These are phyloP conservation scores for Atethmia centrago DNA, from an alignment of 2,888 invertebrate genomes.

Conservation along the genomic window DNA sequence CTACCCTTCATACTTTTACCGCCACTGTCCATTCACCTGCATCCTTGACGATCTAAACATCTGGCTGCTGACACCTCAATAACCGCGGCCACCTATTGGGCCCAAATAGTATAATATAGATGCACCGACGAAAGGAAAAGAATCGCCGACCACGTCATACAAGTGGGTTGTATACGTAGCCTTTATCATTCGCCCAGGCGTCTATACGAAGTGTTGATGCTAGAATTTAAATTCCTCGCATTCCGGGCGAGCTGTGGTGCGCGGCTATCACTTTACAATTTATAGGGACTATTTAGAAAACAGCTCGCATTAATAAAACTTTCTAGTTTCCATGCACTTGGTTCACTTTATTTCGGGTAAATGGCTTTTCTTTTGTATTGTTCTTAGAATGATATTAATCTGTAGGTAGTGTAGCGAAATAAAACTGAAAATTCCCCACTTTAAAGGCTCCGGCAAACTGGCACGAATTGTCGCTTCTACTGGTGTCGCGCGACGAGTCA, in stretches of 20 bases:
- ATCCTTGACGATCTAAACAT: too few relatives aligned
- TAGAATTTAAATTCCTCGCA: slow-evolving; percentile 19
- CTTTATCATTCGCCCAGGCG: slow-evolving; percentile 21
- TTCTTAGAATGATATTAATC: not conserved
- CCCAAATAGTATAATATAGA: too few relatives aligned
- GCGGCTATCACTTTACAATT: slow-evolving; percentile 26
- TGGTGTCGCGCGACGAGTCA: too few relatives aligned
- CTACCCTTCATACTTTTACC: not conserved
- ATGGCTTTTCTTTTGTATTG: not conserved
- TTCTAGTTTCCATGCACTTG: slow-evolving; percentile 4
- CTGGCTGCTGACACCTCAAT: too few relatives aligned
- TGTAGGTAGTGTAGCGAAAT: too few relatives aligned
- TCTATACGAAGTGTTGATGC: not conserved
- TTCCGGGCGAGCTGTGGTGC: slow-evolving; percentile 6
- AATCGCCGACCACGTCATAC: too few relatives aligned
- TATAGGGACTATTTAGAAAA: slow-evolving; percentile 43
- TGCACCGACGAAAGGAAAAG: too few relatives aligned
- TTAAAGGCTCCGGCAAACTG: too few relatives aligned
- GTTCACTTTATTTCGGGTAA: slow-evolving; percentile 4
- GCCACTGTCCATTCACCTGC: too few relatives aligned
- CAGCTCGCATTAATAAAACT: not conserved
- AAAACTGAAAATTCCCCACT: too few relatives aligned
- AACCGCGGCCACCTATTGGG: too few relatives aligned
- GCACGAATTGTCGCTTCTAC: too few relatives aligned
- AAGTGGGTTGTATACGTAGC: not conserved